Evolutionary conservation across 37 sponge, comb jelly and placozoan genomes (phyloP).

Genomic region (Geodia barretti): DNA sequence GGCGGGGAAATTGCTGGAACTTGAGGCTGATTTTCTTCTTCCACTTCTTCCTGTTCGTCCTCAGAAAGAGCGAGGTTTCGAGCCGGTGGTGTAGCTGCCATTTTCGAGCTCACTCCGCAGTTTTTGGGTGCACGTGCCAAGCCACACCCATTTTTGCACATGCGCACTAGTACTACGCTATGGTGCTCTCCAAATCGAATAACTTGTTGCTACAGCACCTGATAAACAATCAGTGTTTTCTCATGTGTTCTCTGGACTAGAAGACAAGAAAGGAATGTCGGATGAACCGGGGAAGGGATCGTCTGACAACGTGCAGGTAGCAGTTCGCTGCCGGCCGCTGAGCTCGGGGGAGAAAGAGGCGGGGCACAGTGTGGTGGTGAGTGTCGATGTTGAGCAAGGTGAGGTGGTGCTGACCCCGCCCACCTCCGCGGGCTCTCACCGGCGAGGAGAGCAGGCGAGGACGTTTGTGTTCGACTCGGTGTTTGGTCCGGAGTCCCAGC

Average conservation of each 20-base stretch:
- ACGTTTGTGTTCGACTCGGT: constrained; percentile 90
- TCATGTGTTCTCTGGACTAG: neutral
- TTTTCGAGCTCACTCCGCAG: too few relatives aligned
- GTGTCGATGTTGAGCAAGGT: constrained; percentile 68
- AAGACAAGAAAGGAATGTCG: neutral
- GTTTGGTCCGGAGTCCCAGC: constrained; percentile 86
- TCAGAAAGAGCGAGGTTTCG: too few relatives aligned
- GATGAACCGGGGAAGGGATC: neutral
- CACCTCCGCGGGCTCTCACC: constrained; percentile 2
- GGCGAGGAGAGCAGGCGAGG: constrained; percentile 35
- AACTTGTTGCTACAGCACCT: neutral
- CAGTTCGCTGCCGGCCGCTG: constrained; percentile 92
- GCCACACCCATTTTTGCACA: too few relatives aligned
- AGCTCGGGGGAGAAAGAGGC: constrained; percentile 47
- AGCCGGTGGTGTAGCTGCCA: too few relatives aligned
- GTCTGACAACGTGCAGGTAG: constrained; percentile 89
- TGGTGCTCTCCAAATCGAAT: neutral
- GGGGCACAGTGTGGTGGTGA: constrained; percentile 34
- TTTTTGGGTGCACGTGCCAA: too few relatives aligned
- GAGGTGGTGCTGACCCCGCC: constrained; percentile 37
- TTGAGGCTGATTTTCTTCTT: too few relatives aligned
- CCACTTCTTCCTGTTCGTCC: too few relatives aligned
- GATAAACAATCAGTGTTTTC: neutral
- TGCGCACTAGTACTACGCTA: too few relatives aligned
- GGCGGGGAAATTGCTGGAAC: too few relatives aligned